These are phyloP conservation scores for Vireo altiloquus DNA, from an alignment of 2,113 vertebrate genomes.

Conservation along the genomic window DNA sequence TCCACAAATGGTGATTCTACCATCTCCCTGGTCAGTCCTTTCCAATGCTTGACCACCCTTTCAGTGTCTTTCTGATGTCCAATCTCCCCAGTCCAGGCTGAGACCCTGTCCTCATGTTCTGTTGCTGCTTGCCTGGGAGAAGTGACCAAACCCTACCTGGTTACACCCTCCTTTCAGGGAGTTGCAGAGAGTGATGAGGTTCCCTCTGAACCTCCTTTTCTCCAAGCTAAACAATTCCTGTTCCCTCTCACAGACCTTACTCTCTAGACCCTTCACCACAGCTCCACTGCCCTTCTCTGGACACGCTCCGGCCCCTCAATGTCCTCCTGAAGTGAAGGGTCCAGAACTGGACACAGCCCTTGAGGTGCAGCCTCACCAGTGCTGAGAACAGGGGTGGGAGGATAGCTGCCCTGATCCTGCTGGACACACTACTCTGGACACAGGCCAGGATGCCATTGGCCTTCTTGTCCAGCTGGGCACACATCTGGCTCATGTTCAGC, in stretches of 20 bases:
- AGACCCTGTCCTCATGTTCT: too few species aligned
- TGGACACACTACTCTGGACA: background rate
- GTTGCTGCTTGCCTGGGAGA: fast-evolving
- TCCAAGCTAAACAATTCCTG: background rate
- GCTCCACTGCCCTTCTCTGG: background rate
- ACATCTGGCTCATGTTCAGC: fast-evolving
- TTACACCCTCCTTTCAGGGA: too few species aligned
- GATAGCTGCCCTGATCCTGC: background rate
- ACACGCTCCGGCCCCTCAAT: fast-evolving
- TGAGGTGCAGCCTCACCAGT: background rate
- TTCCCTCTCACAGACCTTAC: too few species aligned
- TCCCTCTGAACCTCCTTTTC: background rate
- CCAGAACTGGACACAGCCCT: background rate
- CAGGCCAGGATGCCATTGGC: background rate
- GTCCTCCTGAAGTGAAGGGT: too few species aligned
- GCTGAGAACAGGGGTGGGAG: fast-evolving
- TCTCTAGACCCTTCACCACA: too few species aligned
- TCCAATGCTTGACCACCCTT: background rate
- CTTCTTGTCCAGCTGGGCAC: background rate
- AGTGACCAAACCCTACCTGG: background rate
- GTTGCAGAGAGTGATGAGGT: background rate
- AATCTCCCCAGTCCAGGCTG: background rate
- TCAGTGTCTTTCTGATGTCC: background rate
- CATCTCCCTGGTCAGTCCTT: background rate
- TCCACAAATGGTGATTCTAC: background rate